Evolutionary conservation across 2,797 vertebrate genomes (phyloP), one percentile per base, ranked within the genome.

Genomic region (Hozukius guyotensis): DNA sequence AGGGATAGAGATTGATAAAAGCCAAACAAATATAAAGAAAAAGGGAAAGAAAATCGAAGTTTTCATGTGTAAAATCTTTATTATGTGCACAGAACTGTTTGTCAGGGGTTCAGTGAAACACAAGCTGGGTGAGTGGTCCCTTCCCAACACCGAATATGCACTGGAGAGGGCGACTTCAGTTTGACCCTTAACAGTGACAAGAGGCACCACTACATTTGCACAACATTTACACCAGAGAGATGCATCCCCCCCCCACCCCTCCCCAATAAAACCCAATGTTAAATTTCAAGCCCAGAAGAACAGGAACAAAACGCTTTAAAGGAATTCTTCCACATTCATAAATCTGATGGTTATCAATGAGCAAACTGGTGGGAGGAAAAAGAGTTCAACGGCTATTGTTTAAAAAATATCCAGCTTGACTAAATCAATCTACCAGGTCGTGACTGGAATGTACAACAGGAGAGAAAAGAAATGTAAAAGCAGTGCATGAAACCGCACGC

Each of bases 51-150:
- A 81, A 83, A 38, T 0, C 2, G 31, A 81, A 64, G n/a, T 77
- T 86, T 93, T 86, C 86, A 87, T 91, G 93, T 94, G 94, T 95
- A 95, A 96, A 96, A 95, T 89, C 93, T 96, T 96, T 95, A 96
- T 96, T 96, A 95, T 96, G 95, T 96, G 95, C 95, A 96, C 96
- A 96, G 93, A 94, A 94, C 92, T 92, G 92, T 93, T 94, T 88
- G 82, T 92, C 87, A 91, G 84, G 88, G 92, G 86, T 90, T 93
- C 88, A 90, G 93, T 93, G 91, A 94, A 92, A 92, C 90, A 93
- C 85, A 77, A 91, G 92, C 88, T 85, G 87, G 89, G 83, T 77
- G 88, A 92, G 86, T 89, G 89, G 86, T 88, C 89, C 92, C 87
- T 84, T 91, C 88, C 81, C 82, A 78, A 89, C 84, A 86, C 74